Conservation (phyloP, 2,797 vertebrate genomes). For the Falco novaeseelandiae region DNA sequence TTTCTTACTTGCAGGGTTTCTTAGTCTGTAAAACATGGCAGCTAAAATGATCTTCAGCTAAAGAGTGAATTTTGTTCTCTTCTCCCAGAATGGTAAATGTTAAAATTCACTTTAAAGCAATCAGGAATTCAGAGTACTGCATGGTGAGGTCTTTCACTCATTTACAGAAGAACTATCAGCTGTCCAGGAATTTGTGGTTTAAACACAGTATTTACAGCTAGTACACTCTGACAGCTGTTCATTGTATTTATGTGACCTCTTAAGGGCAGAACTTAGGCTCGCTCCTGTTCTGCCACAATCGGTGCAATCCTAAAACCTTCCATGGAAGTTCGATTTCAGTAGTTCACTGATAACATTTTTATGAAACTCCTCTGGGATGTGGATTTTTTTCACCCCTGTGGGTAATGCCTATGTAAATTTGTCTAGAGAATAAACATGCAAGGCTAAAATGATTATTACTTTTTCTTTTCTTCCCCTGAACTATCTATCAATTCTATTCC, state of each 20-base stretch:
- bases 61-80: neutral
- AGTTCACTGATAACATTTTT: neutral
- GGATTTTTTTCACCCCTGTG: neutral
- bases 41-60: neutral
- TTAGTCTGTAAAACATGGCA: neutral
- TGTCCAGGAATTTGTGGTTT: conserved; percentile 7
- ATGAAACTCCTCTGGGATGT: neutral
- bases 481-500: conserved; percentile 10
- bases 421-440: neutral
- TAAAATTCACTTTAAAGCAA: neutral
- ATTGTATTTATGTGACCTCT: neutral
- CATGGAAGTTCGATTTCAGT: neutral
- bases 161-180: neutral
- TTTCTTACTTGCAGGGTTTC: neutral
- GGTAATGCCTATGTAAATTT: conserved; percentile 3
- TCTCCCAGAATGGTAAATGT: neutral
- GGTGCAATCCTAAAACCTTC: neutral
- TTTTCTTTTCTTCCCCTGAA: neutral
- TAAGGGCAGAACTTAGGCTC: neutral
- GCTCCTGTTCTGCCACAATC: neutral
- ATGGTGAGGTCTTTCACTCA: neutral
- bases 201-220: neutral
- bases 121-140: neutral
- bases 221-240: neutral
- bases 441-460: neutral